Conservation (phyloP, 2,797 vertebrate genomes). For the Discoglossus pictus region DNA sequence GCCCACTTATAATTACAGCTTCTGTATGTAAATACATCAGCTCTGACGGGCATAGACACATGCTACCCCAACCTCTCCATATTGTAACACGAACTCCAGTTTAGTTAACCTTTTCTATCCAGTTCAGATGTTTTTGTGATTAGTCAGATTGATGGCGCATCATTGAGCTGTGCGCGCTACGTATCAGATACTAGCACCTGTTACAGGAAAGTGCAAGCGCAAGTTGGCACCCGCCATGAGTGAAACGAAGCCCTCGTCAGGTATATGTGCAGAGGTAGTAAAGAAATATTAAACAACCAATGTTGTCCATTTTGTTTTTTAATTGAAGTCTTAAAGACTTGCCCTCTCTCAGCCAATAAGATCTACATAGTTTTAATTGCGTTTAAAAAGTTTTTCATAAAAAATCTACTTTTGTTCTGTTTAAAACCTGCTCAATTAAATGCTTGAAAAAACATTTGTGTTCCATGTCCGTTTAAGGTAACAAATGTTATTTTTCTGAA, state of each 20-base stretch:
- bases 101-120: constrained; percentile 49
- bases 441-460: too few relatives aligned
- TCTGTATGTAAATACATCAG: too few relatives aligned
- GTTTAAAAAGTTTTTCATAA: too few relatives aligned
- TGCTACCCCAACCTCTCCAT: constrained; percentile 30
- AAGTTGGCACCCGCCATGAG: constrained; percentile 29
- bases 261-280: constrained; percentile 7
- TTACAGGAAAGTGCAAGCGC: constrained; percentile 38
- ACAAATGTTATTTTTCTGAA: too few relatives aligned
- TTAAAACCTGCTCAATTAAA: too few relatives aligned
- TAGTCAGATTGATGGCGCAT: constrained; percentile 48
- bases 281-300: neutral
- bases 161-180: constrained; percentile 35
- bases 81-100: constrained; percentile 34
- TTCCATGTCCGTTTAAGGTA: too few relatives aligned
- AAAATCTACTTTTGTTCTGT: too few relatives aligned
- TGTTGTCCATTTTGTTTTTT: too few relatives aligned
- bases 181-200: constrained; percentile 49
- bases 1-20: too few relatives aligned
- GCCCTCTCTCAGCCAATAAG: too few relatives aligned
- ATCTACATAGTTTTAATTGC: too few relatives aligned
- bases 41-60: constrained; percentile 35
- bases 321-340: too few relatives aligned
- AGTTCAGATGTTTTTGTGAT: constrained; percentile 50
- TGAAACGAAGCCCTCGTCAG: constrained; percentile 23